phyloP scores from a whole-genome alignment of 2,113 vertebrate species.

The Oryzias celebensis region DNA sequence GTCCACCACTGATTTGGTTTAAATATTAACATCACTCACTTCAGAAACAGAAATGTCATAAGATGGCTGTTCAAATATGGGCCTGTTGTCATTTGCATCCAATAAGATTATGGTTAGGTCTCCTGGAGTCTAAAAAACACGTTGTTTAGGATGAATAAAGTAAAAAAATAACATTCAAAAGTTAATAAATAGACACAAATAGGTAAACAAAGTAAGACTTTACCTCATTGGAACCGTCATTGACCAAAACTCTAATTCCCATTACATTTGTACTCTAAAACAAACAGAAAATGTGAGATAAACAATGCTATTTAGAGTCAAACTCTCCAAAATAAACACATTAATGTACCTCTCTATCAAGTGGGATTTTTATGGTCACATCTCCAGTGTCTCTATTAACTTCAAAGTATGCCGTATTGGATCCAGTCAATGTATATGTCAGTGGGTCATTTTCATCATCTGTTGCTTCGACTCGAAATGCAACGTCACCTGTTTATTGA shows the following conservation, averaged over 20 bases:
- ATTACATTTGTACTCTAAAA: background rate
- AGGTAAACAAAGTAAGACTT: constrained; percentile 18
- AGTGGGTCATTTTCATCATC: constrained; percentile 45
- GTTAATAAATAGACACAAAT: background rate
- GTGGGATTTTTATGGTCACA: constrained; percentile 11
- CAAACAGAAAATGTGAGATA: background rate
- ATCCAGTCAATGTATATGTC: constrained; percentile 53
- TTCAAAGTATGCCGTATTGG: constrained; percentile 42
- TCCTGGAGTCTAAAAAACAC: constrained; percentile 42
- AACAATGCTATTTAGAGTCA: background rate
- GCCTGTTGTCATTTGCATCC: constrained; percentile 81
- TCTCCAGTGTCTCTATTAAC: constrained; percentile 5
- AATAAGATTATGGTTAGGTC: constrained; percentile 18
- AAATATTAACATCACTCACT: constrained; percentile 67
- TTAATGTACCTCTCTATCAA: constrained; percentile 81
- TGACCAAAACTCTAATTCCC: rapidly evolving
- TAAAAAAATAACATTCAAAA: background rate
- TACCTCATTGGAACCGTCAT: background rate
- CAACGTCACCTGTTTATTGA: constrained; percentile 35
- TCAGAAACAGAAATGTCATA: constrained; percentile 70
- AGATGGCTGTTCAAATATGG: constrained; percentile 63
- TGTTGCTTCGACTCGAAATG: constrained; percentile 69
- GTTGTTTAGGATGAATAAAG: constrained; percentile 5
- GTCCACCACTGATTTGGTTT: background rate
- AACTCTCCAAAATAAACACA: background rate